Base-by-base conservation (phyloP, 2,113 vertebrate genomes). In the Rhea pennata region DNA sequence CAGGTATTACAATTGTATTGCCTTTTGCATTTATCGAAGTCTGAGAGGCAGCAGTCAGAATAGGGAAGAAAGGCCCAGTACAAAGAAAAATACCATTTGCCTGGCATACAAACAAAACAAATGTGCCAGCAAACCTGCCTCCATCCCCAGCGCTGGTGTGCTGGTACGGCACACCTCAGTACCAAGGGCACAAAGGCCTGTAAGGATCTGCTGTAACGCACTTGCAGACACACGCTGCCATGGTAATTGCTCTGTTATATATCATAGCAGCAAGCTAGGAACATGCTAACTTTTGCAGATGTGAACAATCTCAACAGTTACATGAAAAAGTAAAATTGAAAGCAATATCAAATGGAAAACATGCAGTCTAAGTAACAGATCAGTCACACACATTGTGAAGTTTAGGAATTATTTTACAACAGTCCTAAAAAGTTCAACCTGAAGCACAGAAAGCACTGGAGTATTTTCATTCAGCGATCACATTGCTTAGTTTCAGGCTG, bases 401-500 rank as follows among this genome's bases (percentile, higher is more conserved):
- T 95, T 93, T 78, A 59, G 95, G 74, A 94, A 95, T 88, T 95
- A 93, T 96, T 97, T 96, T 94, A 91, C 79, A 71, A 80, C 88
- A 85, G 91, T 96, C 97, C 96, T 94, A 92, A 87, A 91, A 93
- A 80, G 70, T 88, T 97, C 96, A 95, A 81, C 92, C 93, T 91
- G 95, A 94, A 84, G 95, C 88, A 76, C 20, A 22, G 73, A 75
- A n/a, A n/a, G 73, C 58, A 24, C 86, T 64, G 83, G 91, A 75
- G 31, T 72, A 8, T 84, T 88, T 85, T 78, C 46, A 82, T 64
- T 85, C 53, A 33, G 69, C 90, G 95, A 58, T 21, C 84, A 81
- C 6, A 5, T 9, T 74, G 83, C n/a, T 84, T 83, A 48, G 16
- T 94, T 92, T 95, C 94, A 96, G 70, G 15, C 72, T 88, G 88